Evolutionary conservation across 2,888 invertebrate species (phyloP), one percentile per base, ranked within the genome.

Genomic region (Megaustenia siamemsis): DNA sequence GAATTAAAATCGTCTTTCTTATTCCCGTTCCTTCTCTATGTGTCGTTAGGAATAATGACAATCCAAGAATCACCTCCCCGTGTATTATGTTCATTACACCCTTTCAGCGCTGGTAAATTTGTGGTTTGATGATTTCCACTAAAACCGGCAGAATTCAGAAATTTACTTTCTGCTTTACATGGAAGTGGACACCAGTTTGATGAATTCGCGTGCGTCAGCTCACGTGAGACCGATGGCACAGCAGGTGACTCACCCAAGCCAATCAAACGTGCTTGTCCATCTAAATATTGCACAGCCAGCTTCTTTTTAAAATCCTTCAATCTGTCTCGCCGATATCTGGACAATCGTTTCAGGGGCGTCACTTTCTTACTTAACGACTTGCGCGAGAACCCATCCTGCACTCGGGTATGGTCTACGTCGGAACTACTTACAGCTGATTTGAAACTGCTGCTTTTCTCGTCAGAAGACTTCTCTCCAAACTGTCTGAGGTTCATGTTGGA

Each of bases 381-480:
- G 38, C 38, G 35, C n/a, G 35, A 3, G 21, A 12, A 35, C n/a
- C 24, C 40, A 0, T 38, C n/a, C 0, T 21, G 18, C 60, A 38
- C 10, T n/a, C 28, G 21, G 32, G 8, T 32, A 2, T n/a, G 32
- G 15, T 68, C 69, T 35, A 15, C 38, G n/a, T 81, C 81, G 10
- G 71, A 81, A 21, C 71, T 53, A 28, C 69, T 24, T 2, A 56
- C 49, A 4, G 80, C 53, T 35, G 68, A 80, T 49, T 40, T 45
- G 60, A 81, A 81, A 45, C 35, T 49, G n/a, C 68, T 81, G 56
- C 81, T 69, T n/a, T 81, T 53, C 10, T 53, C 56, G n/a, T 69
- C 81, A 15, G 81, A 81, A 5, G 32, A 18, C 15, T 35, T 49
- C n/a, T 40, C n/a, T 49, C 38, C 38, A 2, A 38, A 38, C 8